Evolutionary conservation across 2,888 invertebrate genomes (phyloP), one percentile per base, ranked within the genome.

Genomic region (Alentia gelatinosa): DNA sequence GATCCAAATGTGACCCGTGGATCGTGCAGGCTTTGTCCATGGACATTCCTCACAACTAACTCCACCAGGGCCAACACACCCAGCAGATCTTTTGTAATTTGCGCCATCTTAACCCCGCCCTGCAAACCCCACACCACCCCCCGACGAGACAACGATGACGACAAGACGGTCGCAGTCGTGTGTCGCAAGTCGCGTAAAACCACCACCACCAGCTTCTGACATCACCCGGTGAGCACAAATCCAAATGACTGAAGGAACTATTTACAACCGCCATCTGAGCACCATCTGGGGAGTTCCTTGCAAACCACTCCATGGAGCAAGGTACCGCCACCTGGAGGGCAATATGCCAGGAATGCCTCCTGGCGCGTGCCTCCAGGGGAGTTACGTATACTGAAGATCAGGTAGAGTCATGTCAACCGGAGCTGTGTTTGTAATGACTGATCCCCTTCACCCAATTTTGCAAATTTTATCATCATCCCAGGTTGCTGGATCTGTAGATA

Each of bases 1-100:
- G 96, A 0, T 96, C 96, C 7, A 96, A 96, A 93, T 96, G 96
- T 91, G 96, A 96, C 91, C 96, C 96, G 0, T 96, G 96, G 96
- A 96, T 97, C 84, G 96, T 96, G 0, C 96, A 96, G 93, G 96
- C 96, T 1, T 93, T 96, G 86, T 95, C 96, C 5, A 95, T 96
- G 93, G 96, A 96, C 35, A 93, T 94, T 7, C 92, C 93, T 15
- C 86, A 86, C 86, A 86, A 86, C 86, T 86, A 42, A 86, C 9
- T 35, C 47, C 86, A 42, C 83, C 83, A 3, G 26, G 1, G 19
- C 37, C 15, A 23, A 30, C 9, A 26, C 26, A 42, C 26, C 50
- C 86, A n/a, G 26, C 86, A 9, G 23, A 15, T 86, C 86, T 86
- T 42, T 86, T 47, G 50, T 50, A 86, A 9, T 30, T 86, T 79